Percentiles rank a stretch among this genome's conserved stretches.
phyloP scores from a whole-genome alignment of 1,140 invertebrate genomes.

The Bombus affinis region DNA sequence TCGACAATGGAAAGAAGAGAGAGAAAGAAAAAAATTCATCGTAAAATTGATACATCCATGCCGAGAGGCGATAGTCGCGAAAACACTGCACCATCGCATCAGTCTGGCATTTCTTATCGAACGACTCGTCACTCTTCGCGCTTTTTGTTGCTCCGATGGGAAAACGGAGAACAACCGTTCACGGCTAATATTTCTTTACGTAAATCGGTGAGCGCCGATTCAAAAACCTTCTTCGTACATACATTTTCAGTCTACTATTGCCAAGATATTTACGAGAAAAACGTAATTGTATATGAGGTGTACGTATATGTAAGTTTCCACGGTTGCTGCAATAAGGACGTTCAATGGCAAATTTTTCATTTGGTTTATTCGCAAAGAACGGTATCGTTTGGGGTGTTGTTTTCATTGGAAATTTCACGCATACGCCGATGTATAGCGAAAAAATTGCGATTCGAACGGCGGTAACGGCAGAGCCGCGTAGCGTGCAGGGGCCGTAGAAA shows the following conservation, averaged over 20 bases:
- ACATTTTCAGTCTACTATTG: neutral
- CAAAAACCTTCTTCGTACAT: neutral
- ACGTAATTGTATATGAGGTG: too few species aligned
- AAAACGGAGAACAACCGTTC: constrained; percentile 27
- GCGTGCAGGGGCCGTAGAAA: constrained; percentile 67
- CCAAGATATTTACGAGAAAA: too few species aligned
- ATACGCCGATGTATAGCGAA: neutral
- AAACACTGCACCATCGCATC: constrained; percentile 61
- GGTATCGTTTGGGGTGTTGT: neutral
- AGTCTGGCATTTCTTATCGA: constrained; percentile 41
- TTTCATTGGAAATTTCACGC: neutral
- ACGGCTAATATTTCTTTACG: neutral
- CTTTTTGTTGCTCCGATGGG: constrained; percentile 24
- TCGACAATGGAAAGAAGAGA: constrained; percentile 49
- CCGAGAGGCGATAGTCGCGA: constrained; percentile 61
- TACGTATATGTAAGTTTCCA: too few species aligned
- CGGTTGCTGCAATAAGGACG: too few species aligned
- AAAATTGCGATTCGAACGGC: constrained; percentile 38
- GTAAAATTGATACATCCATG: constrained; percentile 74
- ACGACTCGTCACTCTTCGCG: constrained; percentile 38
- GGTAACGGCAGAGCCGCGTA: constrained; percentile 38
- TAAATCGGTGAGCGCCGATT: neutral
- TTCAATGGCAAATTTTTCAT: neutral
- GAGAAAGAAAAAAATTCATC: constrained; percentile 57
- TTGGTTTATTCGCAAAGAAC: neutral